phyloP scores from a whole-genome alignment of 2,797 vertebrate genomes.

The Lagorchestes hirsutus region DNA sequence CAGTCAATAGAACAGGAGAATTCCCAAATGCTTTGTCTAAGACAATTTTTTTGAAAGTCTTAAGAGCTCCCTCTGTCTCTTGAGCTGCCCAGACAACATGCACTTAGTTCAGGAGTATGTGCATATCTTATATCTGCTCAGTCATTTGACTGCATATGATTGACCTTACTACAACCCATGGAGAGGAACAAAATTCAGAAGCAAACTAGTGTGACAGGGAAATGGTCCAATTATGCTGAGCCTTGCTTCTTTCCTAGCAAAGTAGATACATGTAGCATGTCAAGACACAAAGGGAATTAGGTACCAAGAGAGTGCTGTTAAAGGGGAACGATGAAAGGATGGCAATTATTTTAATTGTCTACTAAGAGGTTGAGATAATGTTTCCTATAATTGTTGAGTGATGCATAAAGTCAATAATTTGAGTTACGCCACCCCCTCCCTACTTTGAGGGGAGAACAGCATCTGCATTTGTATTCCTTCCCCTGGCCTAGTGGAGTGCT shows the following conservation, averaged over 20 bases:
- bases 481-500: conserved; percentile 75
- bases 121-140: conserved; percentile 81
- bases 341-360: conserved; percentile 85
- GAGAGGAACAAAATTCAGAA: conserved; percentile 84
- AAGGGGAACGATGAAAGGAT: conserved; percentile 82
- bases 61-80: conserved; percentile 57
- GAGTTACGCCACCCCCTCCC: conserved; percentile 52
- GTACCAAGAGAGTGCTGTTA: conserved; percentile 62
- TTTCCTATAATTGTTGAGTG: conserved; percentile 80
- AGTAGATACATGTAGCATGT: conserved; percentile 77
- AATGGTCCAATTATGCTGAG: conserved; percentile 86
- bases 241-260: conserved; percentile 80
- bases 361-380: conserved; percentile 75
- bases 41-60: conserved; percentile 46
- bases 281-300: conserved; percentile 76
- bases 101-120: conserved; percentile 68
- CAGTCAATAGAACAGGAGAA: conserved; percentile 56
- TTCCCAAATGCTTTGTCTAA: conserved; percentile 28
- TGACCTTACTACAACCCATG: conserved; percentile 82
- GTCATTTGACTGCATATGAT: conserved; percentile 83
- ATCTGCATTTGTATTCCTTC: conserved; percentile 82
- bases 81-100: conserved; percentile 58
- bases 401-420: conserved; percentile 83
- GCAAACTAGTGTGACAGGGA: conserved; percentile 84
- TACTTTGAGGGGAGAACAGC: conserved; percentile 60